Evolutionary conservation across 2,888 invertebrate species (phyloP).

Genomic region (Tetanocera ferruginea): DNA sequence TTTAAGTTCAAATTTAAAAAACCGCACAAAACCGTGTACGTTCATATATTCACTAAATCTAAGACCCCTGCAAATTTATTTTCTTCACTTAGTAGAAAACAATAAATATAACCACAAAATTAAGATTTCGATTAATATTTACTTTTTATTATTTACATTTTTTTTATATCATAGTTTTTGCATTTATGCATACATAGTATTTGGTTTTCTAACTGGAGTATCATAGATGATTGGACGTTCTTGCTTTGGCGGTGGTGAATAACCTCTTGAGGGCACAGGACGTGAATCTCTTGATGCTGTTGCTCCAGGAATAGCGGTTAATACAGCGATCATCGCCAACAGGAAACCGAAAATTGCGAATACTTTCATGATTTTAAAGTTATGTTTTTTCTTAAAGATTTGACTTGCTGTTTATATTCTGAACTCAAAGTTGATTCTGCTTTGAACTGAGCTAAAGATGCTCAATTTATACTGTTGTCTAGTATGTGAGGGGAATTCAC

Average conservation of each 20-base stretch:
- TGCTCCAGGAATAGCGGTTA: constrained; percentile 6
- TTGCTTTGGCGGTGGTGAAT: constrained; percentile 16
- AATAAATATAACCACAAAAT: neutral
- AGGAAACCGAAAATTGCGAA: constrained; percentile 28
- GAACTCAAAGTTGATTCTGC: neutral
- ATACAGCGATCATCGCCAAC: constrained; percentile 31
- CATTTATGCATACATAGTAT: constrained; percentile 39
- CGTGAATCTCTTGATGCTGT: constrained; percentile 42
- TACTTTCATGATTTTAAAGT: constrained; percentile 37
- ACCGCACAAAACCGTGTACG: too few species aligned
- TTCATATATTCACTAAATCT: too few species aligned
- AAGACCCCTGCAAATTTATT: too few species aligned
- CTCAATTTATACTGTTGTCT: neutral
- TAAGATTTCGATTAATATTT: neutral
- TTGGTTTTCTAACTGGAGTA: constrained; percentile 36
- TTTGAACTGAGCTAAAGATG: neutral
- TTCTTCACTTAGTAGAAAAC: neutral
- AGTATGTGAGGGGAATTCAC: neutral
- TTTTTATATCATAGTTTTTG: neutral
- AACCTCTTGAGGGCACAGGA: constrained; percentile 26
- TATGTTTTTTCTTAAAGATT: neutral
- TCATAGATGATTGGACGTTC: constrained; percentile 43
- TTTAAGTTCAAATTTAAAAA: too few species aligned
- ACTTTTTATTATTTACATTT: neutral
- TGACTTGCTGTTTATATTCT: neutral